These are phyloP conservation scores for Pararge aegeria DNA, from an alignment of 1,140 invertebrate species.

Conservation along the genomic window DNA sequence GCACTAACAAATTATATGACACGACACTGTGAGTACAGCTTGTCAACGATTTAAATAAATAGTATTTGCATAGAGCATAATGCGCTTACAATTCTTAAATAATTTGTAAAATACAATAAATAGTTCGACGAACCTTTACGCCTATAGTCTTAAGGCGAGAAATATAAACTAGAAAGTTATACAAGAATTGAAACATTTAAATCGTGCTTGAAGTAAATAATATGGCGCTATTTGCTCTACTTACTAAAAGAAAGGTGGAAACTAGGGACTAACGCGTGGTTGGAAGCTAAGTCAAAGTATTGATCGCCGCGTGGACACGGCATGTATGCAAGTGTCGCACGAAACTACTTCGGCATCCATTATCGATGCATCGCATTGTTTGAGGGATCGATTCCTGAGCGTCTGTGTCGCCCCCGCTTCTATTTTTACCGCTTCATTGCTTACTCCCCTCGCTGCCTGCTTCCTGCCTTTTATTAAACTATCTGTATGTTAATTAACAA, in stretches of 20 bases:
- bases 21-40: not conserved
- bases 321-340: constrained; percentile 16
- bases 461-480: constrained; percentile 79
- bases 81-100: not conserved
- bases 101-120: not conserved
- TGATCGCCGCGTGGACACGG: constrained; percentile 3
- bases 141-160: no score
- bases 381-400: constrained; percentile 65
- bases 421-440: constrained; percentile 79
- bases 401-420: constrained; percentile 69
- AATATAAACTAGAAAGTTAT: no score
- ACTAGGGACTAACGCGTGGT: not conserved
- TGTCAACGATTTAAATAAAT: constrained; percentile 18
- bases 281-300: constrained; percentile 13
- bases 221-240: no score
- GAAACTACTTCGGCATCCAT: constrained; percentile 42
- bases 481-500: constrained; percentile 79
- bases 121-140: no score
- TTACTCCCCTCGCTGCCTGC: constrained; percentile 69
- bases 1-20: not conserved
- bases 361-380: constrained; percentile 70
- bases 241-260: no score
- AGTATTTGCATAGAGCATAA: not conserved
- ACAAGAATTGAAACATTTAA: no score
- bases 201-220: no score